Base-by-base conservation (phyloP, 2,113 vertebrate species). In the Ophiodon elongatus region DNA sequence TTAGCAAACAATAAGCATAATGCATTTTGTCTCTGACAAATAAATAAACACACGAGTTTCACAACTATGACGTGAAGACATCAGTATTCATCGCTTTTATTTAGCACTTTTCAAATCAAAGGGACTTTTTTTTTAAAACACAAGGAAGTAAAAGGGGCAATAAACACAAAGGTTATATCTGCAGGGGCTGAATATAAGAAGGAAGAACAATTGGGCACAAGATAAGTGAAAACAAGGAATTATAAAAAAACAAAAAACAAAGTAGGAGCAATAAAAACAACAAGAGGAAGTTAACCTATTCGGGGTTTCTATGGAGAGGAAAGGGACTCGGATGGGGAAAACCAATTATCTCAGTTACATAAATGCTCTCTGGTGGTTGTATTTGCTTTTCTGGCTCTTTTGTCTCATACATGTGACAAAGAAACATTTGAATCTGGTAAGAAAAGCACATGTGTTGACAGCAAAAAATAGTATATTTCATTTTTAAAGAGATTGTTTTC, bases 311-410 rank as follows among this genome's bases (percentile, higher is more conserved):
- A 4, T 1, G 4, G 0, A 27, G n/a, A n/a, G n/a, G n/a, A n/a
- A n/a, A 25, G 72, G 57, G 72, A 74, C 57, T 33, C 19, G 5
- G 39, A 45, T 0, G 57, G 72, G 73, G 43, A 64, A 64, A 35
- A 9, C 68, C 50, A 2, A 7, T 27, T 35, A 31, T 27, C 23
- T 25, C 23, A 9, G 47, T 8, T 8, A 3, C 1, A 25, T 0
- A n/a, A 19, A 64, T 4, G n/a, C 35, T 35, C 14, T 60, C 45
- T 43, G 13, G 13, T 10, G 52, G 23, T 10, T n/a, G 52, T 9
- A n/a, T 25, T 52, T 52, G 21, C 50, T n/a, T n/a, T 13, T 27
- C n/a, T n/a, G 52, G 2, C 3, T 4, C 52, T 11, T 56, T 25
- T 25, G 52, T 56, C 23, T 56, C 2, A 0, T 4, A 25, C 8